Conservation (phyloP, 1,140 invertebrate genomes). For the Zophobas atratus region DNA sequence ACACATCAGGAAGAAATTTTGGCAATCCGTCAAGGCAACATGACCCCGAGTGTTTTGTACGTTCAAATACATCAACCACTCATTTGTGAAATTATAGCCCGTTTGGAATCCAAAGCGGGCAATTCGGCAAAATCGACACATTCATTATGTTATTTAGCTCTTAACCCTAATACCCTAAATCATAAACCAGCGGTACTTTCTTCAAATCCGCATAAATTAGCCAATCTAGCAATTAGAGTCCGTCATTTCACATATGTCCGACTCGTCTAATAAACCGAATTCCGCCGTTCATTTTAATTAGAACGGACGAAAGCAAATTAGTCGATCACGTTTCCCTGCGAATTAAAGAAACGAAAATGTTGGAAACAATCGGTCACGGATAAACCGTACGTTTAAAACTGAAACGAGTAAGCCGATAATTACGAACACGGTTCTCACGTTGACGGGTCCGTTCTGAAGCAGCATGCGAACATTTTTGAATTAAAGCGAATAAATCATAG, state of each 20-base stretch:
- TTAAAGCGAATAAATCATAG: too few species aligned
- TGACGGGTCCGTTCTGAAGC: background rate
- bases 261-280: slow-evolving; percentile 8
- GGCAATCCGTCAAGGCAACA: too few species aligned
- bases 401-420: slow-evolving; percentile 9
- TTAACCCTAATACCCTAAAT: slow-evolving; percentile 1
- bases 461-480: background rate
- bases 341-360: slow-evolving; percentile 32
- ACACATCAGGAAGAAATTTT: too few species aligned
- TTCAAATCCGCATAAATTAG: slow-evolving; percentile 13
- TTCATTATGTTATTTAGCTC: background rate
- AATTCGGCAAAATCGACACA: background rate
- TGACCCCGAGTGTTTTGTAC: too few species aligned
- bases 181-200: background rate
- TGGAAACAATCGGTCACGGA: slow-evolving; percentile 34
- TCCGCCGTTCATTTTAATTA: slow-evolving; percentile 24
- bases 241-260: slow-evolving; percentile 11
- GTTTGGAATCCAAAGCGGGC: background rate
- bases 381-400: slow-evolving; percentile 13
- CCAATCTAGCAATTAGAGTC: slow-evolving; percentile 6
- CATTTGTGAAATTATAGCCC: background rate
- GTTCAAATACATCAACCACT: background rate
- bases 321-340: slow-evolving; percentile 21
- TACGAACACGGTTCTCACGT: slow-evolving; percentile 13
- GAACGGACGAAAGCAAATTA: slow-evolving; percentile 18